phyloP scores from a whole-genome alignment of 1,140 invertebrate genomes.

The Anoplophora glabripennis region DNA sequence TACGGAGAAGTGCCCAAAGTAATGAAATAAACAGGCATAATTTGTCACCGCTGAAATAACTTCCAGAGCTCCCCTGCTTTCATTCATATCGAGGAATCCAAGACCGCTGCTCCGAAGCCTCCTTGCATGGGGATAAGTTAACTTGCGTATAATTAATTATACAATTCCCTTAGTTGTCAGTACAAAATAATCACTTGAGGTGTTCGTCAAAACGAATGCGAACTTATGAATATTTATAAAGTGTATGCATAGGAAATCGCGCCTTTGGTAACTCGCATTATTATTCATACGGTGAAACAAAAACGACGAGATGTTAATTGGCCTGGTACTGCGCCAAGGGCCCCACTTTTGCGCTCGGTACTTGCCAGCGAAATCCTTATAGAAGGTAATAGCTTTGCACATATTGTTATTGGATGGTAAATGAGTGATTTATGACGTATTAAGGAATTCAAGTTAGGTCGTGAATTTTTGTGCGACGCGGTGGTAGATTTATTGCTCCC shows the following conservation, averaged over 20 bases:
- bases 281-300: slow-evolving; percentile 33
- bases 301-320: slow-evolving; percentile 28
- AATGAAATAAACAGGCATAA: too few species aligned
- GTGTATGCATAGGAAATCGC: slow-evolving; percentile 36
- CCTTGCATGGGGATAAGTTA: background rate
- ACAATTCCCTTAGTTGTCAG: slow-evolving; percentile 31
- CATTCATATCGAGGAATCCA: background rate
- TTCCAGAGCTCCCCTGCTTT: background rate
- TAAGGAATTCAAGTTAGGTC: too few species aligned
- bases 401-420: background rate
- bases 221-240: slow-evolving; percentile 39
- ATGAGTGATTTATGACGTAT: too few species aligned
- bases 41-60: too few species aligned
- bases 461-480: too few species aligned
- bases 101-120: background rate
- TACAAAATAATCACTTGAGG: slow-evolving; percentile 34
- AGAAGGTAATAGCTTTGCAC: background rate
- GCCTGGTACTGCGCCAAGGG: slow-evolving; percentile 22
- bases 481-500: too few species aligned
- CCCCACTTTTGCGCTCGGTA: background rate
- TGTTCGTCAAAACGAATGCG: slow-evolving; percentile 33
- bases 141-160: slow-evolving; percentile 3
- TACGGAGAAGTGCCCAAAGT: too few species aligned
- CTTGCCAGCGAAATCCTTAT: background rate
- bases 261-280: slow-evolving; percentile 35